These are phyloP conservation scores for Hypocryptadius cinnamomeus DNA, from an alignment of 2,113 vertebrate species.

Conservation along the genomic window DNA sequence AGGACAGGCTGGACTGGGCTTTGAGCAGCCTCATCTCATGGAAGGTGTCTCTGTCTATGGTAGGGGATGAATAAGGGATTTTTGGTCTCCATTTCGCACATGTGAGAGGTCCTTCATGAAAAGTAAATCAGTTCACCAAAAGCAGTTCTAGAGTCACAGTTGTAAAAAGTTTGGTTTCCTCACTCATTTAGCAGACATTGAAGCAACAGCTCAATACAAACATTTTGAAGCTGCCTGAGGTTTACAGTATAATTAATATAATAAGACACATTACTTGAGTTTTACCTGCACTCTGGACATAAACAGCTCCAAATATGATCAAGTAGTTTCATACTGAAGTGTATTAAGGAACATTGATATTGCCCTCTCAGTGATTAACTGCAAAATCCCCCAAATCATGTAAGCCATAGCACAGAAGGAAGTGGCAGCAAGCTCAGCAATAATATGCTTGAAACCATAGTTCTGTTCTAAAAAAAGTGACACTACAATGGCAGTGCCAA, in stretches of 20 bases:
- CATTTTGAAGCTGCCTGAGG: neutral
- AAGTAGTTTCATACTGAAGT: neutral
- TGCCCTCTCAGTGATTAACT: neutral
- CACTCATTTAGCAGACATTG: neutral
- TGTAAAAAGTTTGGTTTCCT: neutral
- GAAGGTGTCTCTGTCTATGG: neutral
- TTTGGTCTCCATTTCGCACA: neutral
- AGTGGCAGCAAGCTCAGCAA: neutral
- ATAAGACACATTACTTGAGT: neutral
- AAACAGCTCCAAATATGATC: neutral
- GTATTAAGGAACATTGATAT: neutral
- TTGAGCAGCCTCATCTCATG: neutral
- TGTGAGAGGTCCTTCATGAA: neutral
- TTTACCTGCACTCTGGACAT: neutral
- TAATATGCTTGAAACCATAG: neutral
- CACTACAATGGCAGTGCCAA: neutral
- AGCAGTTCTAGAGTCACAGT: neutral
- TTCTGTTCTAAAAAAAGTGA: neutral
- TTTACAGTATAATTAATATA: neutral
- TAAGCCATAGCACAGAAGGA: neutral
- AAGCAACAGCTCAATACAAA: neutral
- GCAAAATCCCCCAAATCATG: neutral
- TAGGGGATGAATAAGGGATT: neutral
- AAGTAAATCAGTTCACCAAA: neutral
- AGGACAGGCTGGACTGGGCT: neutral